Evolutionary conservation across 2,113 vertebrate species (phyloP).

Genomic region (Callipepla californica): DNA sequence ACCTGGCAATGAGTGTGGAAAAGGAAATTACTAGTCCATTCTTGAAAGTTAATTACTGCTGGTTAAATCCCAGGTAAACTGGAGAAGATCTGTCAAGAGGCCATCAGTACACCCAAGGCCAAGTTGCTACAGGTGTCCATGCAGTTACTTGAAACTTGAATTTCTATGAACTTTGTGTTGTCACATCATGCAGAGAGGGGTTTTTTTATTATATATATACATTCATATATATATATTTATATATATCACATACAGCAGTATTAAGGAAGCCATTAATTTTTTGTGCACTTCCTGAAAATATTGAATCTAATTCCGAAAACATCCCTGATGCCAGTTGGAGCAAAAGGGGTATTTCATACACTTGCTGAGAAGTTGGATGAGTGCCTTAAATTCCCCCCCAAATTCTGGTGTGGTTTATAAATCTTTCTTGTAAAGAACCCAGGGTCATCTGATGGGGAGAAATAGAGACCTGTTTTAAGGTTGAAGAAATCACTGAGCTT

Average conservation of each 20-base stretch:
- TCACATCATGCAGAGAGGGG: not conserved
- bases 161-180: not conserved
- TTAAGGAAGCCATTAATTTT: slow-evolving; percentile 39
- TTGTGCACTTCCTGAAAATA: slow-evolving; percentile 22
- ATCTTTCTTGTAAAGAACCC: slow-evolving; percentile 39
- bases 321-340: not conserved
- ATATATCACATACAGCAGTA: not conserved
- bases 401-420: slow-evolving; percentile 28
- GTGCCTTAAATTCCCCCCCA: slow-evolving; percentile 21
- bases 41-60: slow-evolving; percentile 38
- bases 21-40: slow-evolving; percentile 39
- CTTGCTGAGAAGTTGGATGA: slow-evolving; percentile 5
- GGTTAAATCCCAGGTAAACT: slow-evolving; percentile 35
- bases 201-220: no score
- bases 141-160: not conserved
- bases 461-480: slow-evolving; percentile 27
- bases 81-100: slow-evolving; percentile 27
- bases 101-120: not conserved
- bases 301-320: slow-evolving; percentile 1
- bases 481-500: slow-evolving; percentile 44
- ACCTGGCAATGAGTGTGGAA: slow-evolving; percentile 5
- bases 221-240: no score
- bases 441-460: not conserved
- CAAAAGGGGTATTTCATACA: slow-evolving; percentile 30
- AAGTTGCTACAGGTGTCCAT: slow-evolving; percentile 55